Percentiles rank a stretch among this genome's conserved stretches.
Conservation (phyloP, 2,888 invertebrate species). For the Tetragnatha montana region DNA sequence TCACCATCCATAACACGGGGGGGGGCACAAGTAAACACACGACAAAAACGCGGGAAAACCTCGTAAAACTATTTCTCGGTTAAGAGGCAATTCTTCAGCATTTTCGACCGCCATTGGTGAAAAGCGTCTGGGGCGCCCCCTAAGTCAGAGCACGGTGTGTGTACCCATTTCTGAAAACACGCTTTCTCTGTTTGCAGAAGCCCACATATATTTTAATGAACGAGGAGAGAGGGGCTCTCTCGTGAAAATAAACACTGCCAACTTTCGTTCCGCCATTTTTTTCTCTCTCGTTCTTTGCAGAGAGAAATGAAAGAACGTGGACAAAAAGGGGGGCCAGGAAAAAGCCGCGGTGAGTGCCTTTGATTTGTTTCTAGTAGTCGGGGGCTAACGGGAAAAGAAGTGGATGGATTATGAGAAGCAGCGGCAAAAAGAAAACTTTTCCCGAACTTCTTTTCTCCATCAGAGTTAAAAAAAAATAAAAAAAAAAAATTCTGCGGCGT, state of each 20-base stretch:
- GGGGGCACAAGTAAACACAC: conserved; percentile 52
- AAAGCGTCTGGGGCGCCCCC: conserved; percentile 16
- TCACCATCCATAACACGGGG: conserved; percentile 27
- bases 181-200: conserved; percentile 55
- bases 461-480: not conserved
- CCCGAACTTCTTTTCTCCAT: not conserved
- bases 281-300: not conserved
- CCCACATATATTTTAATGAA: conserved; percentile 58
- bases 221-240: conserved; percentile 25
- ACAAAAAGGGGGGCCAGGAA: not conserved
- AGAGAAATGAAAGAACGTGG: conserved; percentile 12
- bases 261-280: conserved; percentile 8
- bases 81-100: conserved; percentile 50
- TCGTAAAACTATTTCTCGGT: conserved; percentile 38
- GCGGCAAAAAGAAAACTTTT: not conserved
- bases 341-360: conserved; percentile 11
- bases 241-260: conserved; percentile 54
- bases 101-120: conserved; percentile 24
- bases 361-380: conserved; percentile 27
- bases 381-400: conserved; percentile 13
- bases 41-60: conserved; percentile 34
- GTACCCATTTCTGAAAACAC: conserved; percentile 36
- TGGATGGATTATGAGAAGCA: conserved; percentile 20
- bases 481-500: not conserved
- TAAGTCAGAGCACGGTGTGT: not conserved